Percentiles rank a stretch among this genome's conserved stretches.
Conservation (phyloP, 2,888 invertebrate genomes). For the Plagiodera versicolora region DNA sequence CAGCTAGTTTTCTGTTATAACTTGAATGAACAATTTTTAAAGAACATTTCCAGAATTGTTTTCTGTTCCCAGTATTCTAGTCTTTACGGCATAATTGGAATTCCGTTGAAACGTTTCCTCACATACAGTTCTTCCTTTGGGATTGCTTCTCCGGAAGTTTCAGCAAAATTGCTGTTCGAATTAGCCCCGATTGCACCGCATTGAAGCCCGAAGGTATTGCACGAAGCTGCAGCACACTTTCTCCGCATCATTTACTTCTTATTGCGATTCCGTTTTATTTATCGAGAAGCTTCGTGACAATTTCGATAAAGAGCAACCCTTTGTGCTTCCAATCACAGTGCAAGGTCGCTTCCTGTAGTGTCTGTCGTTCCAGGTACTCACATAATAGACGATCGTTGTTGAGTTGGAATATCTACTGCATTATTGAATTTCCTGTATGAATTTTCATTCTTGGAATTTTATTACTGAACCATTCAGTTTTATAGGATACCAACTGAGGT, state of each 20-base stretch:
- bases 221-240: slow-evolving; percentile 15
- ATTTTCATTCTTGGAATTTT: too few relatives aligned
- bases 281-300: slow-evolving; percentile 18
- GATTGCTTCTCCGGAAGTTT: not conserved
- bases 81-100: too few relatives aligned
- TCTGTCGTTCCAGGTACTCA: not conserved
- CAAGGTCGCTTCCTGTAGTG: not conserved
- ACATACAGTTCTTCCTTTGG: too few relatives aligned
- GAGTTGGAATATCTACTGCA: too few relatives aligned
- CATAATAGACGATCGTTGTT: not conserved
- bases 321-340: not conserved
- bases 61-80: too few relatives aligned
- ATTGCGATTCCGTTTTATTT: slow-evolving; percentile 20
- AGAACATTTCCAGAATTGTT: too few relatives aligned
- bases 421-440: too few relatives aligned
- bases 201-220: slow-evolving; percentile 17
- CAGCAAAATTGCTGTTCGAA: slow-evolving; percentile 14
- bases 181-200: slow-evolving; percentile 20
- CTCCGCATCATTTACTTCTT: slow-evolving; percentile 14
- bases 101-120: not conserved
- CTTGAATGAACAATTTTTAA: too few relatives aligned
- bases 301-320: slow-evolving; percentile 16
- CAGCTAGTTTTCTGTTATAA: too few relatives aligned
- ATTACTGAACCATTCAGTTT: too few relatives aligned
- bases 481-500: too few relatives aligned